Base-by-base conservation (phyloP, 1,140 invertebrate species). In the Eulimnadia texana region DNA sequence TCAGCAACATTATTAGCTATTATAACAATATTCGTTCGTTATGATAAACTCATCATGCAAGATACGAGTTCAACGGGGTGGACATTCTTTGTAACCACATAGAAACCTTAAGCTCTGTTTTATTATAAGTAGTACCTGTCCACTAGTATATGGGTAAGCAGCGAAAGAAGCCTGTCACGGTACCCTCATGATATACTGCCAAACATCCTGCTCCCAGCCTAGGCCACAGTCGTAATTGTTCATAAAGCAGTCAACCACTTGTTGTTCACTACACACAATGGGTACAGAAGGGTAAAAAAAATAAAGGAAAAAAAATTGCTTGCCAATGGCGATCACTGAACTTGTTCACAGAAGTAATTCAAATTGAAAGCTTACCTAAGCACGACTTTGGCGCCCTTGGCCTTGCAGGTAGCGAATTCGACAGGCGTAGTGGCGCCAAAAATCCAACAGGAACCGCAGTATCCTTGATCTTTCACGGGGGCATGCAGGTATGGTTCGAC, bases 161-260 rank as follows among this genome's bases (percentile, higher is more conserved):
- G 33, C 33, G 33, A 16, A 42, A 20, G 24, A 27, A 9, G 63
- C 28, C 23, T 67, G 63, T 11, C 29, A 50, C 22, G 33, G 66
- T 56, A 64, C 76, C 56, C 52, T 69, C 67, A 25, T 63, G 6
- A 74, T 65, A 24, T 54, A 61, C 1, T 52, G 0, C 60, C 60
- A 61, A 24, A 50, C 49, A 13, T 10, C 33, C 16, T 49, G 52
- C n/a, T 61, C 52, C 16, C 78, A 71, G 11, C 85, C 85, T 50
- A 85, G 85, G 50, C 77, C 70, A 68, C 86, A 89, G 2, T 85
- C 87, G n/a, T 71, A 62, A 67, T 84, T 82, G 58, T 55, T 13
- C 10, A 23, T 25, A 16, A 78, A 76, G 51, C 82, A 84, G 67
- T 83, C 82, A 0, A 84, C 72, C 0, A 84, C 67, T 50, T 82